Conservation (phyloP, 2,797 vertebrate genomes). For the Aythya fuligula region DNA sequence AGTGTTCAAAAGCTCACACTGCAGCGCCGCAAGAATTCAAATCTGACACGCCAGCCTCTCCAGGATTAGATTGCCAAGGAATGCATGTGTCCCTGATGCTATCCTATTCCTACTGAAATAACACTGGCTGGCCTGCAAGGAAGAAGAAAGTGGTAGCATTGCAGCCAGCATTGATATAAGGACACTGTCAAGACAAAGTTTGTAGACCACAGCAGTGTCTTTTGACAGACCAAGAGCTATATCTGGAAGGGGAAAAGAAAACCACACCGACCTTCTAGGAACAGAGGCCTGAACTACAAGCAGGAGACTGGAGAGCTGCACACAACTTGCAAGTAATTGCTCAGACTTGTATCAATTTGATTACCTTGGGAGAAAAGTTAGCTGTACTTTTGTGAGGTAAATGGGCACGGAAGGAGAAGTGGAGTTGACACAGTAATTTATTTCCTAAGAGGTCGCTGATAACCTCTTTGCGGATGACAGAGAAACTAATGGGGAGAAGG, state of each 20-base stretch:
- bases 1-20: neutral
- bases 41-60: neutral
- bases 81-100: rapidly evolving
- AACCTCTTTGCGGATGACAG: neutral
- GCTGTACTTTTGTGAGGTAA: neutral
- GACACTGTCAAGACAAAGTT: neutral
- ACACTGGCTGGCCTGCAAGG: neutral
- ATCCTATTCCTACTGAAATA: neutral
- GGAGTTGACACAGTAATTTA: neutral
- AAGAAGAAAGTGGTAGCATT: neutral
- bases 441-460: neutral
- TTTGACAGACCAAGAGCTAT: neutral
- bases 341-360: neutral
- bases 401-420: neutral
- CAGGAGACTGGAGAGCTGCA: neutral
- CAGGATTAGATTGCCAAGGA: neutral
- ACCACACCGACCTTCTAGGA: neutral
- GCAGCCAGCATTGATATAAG: neutral
- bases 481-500: neutral
- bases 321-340: neutral
- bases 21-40: neutral
- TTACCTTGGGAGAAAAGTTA: neutral
- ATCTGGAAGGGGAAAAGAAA: neutral
- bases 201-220: neutral
- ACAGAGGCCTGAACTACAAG: neutral